Conservation (phyloP, 2,113 vertebrate genomes). For the Melanostigma gelatinosum region DNA sequence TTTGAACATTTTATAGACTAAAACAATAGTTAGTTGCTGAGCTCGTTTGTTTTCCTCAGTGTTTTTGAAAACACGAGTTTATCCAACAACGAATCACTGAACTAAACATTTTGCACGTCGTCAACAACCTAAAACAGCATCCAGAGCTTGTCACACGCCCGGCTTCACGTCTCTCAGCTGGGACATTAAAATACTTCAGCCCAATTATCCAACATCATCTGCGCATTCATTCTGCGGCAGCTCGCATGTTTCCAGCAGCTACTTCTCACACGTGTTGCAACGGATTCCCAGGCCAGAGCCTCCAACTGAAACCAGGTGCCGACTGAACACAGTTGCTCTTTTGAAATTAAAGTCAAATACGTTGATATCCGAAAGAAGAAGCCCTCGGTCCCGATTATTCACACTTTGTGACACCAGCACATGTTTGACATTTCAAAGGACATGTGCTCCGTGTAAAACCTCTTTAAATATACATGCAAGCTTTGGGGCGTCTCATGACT, state of each 20-base stretch:
- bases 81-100: neutral
- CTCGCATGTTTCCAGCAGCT: conserved; percentile 10
- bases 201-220: neutral
- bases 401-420: neutral
- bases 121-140: conserved; percentile 20
- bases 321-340: neutral
- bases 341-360: neutral
- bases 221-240: neutral
- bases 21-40: neutral
- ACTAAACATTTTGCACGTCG: conserved; percentile 15
- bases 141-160: neutral
- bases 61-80: neutral
- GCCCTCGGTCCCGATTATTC: neutral
- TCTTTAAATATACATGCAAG: neutral
- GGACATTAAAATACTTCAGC: neutral
- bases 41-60: neutral
- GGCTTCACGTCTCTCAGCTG: neutral
- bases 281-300: neutral
- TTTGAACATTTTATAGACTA: neutral
- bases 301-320: conserved; percentile 23
- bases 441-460: neutral
- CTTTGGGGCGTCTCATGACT: too few species aligned
- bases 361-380: neutral
- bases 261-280: neutral
- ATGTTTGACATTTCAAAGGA: neutral